These are phyloP conservation scores for Vireo altiloquus DNA, from an alignment of 2,113 vertebrate species.

Conservation along the genomic window DNA sequence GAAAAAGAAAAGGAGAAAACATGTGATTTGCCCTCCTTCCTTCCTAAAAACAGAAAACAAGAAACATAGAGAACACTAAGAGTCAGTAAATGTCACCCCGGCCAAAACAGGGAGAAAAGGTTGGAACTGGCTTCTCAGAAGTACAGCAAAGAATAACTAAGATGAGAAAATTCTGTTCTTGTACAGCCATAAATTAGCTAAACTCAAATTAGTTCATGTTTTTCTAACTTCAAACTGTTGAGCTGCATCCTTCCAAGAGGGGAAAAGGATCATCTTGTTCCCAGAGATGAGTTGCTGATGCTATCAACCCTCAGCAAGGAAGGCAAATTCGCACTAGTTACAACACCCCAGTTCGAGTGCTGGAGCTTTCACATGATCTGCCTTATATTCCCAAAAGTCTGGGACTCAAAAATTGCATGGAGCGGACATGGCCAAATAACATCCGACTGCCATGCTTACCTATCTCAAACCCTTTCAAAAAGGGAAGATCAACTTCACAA, in stretches of 20 bases:
- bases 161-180: constrained; percentile 38
- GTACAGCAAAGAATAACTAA: background rate
- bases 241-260: background rate
- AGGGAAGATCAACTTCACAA: background rate
- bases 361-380: background rate
- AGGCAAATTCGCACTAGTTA: background rate
- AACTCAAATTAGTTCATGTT: background rate
- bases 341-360: background rate
- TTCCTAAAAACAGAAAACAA: background rate
- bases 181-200: constrained; percentile 11
- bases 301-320: background rate
- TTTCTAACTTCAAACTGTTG: background rate
- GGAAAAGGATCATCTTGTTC: constrained; percentile 31
- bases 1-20: background rate
- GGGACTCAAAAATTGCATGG: background rate
- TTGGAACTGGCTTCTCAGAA: background rate
- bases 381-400: background rate
- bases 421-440: background rate
- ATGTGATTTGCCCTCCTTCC: background rate
- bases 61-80: background rate
- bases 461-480: background rate
- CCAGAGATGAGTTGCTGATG: background rate
- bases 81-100: background rate
- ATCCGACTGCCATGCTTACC: rapidly evolving
- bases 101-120: background rate